Conservation (phyloP, 92 coral and sea anemone genomes). For the Epizoanthus rinbou region DNA sequence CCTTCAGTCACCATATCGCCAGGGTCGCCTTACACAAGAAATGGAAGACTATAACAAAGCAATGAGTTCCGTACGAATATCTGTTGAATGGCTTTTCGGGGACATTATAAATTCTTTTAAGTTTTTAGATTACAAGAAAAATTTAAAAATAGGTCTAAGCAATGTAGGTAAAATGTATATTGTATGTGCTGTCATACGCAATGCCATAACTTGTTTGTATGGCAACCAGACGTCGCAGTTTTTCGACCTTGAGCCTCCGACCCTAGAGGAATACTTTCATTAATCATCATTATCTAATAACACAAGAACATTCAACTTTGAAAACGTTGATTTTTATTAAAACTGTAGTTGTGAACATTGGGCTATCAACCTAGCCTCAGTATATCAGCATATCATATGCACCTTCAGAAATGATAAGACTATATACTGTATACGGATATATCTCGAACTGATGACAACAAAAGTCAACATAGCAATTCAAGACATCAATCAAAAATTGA, state of each 20-base stretch:
- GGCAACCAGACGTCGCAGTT: constrained; percentile 33
- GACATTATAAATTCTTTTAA: constrained; percentile 28
- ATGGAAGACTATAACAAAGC: constrained; percentile 32
- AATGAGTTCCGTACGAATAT: constrained; percentile 23
- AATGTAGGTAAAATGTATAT: constrained; percentile 24
- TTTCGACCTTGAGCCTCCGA: constrained; percentile 30
- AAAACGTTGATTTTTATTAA: neutral
- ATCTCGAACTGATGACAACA: too few relatives aligned
- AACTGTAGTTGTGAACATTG: neutral
- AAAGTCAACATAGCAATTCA: too few relatives aligned
- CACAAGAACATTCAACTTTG: too few relatives aligned
- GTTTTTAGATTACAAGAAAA: constrained; percentile 21
- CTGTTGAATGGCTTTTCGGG: constrained; percentile 27
- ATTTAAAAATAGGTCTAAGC: constrained; percentile 17
- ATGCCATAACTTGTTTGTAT: constrained; percentile 31
- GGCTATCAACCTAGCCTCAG: too few relatives aligned
- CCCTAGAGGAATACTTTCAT: constrained; percentile 29
- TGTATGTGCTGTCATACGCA: constrained; percentile 27
- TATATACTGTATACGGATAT: too few relatives aligned
- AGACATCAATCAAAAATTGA: too few relatives aligned
- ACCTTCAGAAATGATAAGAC: too few relatives aligned
- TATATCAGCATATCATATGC: too few relatives aligned
- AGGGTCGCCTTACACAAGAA: constrained; percentile 29
- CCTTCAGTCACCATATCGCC: constrained; percentile 25
- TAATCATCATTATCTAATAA: neutral